Conservation (phyloP, 2,888 invertebrate genomes). For the Orchesella flavescens region DNA sequence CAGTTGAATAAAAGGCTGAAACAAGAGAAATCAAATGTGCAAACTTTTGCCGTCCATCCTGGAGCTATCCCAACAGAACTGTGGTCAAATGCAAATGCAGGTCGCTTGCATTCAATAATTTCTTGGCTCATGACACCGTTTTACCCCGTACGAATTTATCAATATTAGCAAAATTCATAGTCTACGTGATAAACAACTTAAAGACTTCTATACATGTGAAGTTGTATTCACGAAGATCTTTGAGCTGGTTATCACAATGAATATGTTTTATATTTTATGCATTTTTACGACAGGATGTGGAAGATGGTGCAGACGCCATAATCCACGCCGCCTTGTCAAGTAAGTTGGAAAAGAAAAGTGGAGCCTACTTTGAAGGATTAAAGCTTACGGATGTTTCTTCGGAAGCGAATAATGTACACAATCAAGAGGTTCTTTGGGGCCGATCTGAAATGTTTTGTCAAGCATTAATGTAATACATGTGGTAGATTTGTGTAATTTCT, state of each 20-base stretch:
- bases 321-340: constrained; percentile 84
- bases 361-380: constrained; percentile 81
- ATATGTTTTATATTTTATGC: neutral
- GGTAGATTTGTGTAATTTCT: too few species aligned
- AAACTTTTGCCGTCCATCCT: constrained; percentile 85
- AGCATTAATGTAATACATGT: constrained; percentile 21
- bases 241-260: neutral
- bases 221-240: too few species aligned
- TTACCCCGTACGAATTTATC: constrained; percentile 27
- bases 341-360: constrained; percentile 83
- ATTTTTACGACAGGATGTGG: constrained; percentile 78
- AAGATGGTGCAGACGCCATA: constrained; percentile 85
- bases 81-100: constrained; percentile 35
- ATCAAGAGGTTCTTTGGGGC: constrained; percentile 40
- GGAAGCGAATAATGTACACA: constrained; percentile 58
- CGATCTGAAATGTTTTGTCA: constrained; percentile 44
- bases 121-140: constrained; percentile 17
- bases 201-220: too few species aligned
- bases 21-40: constrained; percentile 78
- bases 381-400: constrained; percentile 78
- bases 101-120: too few species aligned
- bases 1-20: constrained; percentile 79
- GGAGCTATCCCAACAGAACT: constrained; percentile 81
- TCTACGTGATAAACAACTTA: too few species aligned
- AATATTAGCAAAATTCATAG: neutral